phyloP scores from a whole-genome alignment of 2,888 invertebrate genomes.

The Taphrorychus bicolor region DNA sequence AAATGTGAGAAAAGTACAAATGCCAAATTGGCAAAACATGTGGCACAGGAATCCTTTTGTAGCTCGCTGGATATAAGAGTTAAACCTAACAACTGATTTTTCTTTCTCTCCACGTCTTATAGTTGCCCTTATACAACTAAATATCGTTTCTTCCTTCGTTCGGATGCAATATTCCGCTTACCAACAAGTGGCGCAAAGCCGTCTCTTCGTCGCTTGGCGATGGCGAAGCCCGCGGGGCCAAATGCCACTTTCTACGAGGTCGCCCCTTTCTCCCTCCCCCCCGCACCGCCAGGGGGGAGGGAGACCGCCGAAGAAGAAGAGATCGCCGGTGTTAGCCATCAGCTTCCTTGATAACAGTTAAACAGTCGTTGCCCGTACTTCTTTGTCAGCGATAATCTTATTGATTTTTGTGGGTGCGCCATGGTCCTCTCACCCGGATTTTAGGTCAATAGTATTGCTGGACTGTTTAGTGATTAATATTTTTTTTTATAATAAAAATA shows the following conservation, averaged over 20 bases:
- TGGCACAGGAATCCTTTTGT: too few species aligned
- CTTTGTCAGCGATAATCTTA: constrained; percentile 14
- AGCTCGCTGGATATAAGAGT: too few species aligned
- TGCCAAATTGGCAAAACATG: too few species aligned
- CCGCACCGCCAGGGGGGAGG: too few species aligned
- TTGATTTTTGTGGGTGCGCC: constrained; percentile 15
- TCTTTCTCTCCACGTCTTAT: too few species aligned
- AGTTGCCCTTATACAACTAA: too few species aligned
- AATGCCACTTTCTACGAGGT: constrained; percentile 37
- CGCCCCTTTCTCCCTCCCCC: constrained; percentile 39
- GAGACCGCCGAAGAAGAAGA: constrained; percentile 37
- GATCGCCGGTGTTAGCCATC: constrained; percentile 37
- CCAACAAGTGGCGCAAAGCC: constrained; percentile 10
- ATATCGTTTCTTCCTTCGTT: too few species aligned
- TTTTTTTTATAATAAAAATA: not conserved
- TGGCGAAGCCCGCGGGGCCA: constrained; percentile 27
- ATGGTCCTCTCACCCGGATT: constrained; percentile 6
- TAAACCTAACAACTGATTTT: too few species aligned
- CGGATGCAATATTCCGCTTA: constrained; percentile 17
- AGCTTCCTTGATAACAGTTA: constrained; percentile 24
- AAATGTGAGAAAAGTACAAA: too few species aligned
- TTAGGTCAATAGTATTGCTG: not conserved
- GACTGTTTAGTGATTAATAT: not conserved
- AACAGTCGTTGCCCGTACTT: constrained; percentile 30
- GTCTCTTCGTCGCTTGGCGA: constrained; percentile 13